Evolutionary conservation across 92 coral and sea anemone genomes (phyloP), one percentile per base, ranked within the genome.

Genomic region (Umimayanthus chanpuru): DNA sequence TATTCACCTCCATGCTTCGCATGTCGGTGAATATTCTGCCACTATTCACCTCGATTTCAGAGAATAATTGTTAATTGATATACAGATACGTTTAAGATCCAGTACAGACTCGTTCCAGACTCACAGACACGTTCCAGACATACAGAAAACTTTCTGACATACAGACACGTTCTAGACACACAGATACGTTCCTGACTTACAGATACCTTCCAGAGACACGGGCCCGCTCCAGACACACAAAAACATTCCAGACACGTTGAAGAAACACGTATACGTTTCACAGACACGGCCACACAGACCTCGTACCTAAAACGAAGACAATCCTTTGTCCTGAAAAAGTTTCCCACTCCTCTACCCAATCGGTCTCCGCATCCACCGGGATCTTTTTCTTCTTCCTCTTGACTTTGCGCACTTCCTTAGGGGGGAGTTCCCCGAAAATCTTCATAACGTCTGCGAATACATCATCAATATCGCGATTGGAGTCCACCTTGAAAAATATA

Each of bases 321-420:
- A 96, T 90, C 78, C 96, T 83, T 86, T 96, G 99, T 64, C 99
- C 99, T 2, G 95, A 93, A 75, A 96, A 94, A 43, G 91, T 92
- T 30, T 90, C 92, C 92, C 92, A 92, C 71, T 92, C 96, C 76
- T 91, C 91, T 25, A 92, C 91, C 67, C 91, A 94, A 56, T 95
- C 86, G 15, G 79, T 76, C 29, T 79, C 89, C 36, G 56, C 82
- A 6, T 64, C 85, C 82, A 67, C 77, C 32, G 89, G 66, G 25
- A 12, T 82, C 66, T 90, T 93, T 85, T 90, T 91, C 86, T 96
- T 94, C 91, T 89, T 92, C 76, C 91, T 77, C 36, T 86, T 86
- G n/a, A 90, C 81, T 78, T 92, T 94, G 58, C 79, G 73, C 64
- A 53, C 90, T 55, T 94, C 92, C 85, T 93, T 95, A n/a, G 94